Conservation (phyloP, 2,797 vertebrate genomes). For the Bufotes viridis region DNA sequence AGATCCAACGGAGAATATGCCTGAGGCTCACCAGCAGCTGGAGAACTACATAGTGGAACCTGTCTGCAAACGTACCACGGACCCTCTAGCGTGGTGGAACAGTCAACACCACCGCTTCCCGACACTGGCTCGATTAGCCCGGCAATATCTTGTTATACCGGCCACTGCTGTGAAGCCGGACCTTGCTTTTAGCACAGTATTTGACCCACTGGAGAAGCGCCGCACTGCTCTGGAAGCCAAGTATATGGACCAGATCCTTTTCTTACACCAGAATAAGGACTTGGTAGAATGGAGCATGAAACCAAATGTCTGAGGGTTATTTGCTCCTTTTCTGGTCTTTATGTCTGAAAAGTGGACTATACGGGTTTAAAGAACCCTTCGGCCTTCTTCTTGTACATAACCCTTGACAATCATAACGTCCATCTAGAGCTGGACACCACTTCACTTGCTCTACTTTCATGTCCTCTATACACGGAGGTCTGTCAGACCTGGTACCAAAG, state of each 20-base stretch:
- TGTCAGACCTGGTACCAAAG: neutral
- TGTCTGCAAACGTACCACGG: slow-evolving; percentile 71
- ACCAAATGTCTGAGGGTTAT: neutral
- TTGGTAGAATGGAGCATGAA: slow-evolving; percentile 63
- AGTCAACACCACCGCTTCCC: slow-evolving; percentile 74
- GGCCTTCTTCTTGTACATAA: neutral
- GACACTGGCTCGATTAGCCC: slow-evolving; percentile 69
- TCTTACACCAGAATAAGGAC: slow-evolving; percentile 75
- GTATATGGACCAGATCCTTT: slow-evolving; percentile 72
- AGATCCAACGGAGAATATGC: slow-evolving; percentile 74
- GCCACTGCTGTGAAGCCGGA: slow-evolving; percentile 68
- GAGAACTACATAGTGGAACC: slow-evolving; percentile 77
- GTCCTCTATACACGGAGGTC: neutral
- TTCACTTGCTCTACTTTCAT: no score
- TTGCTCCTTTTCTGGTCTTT: neutral
- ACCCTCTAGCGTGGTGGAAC: slow-evolving; percentile 76
- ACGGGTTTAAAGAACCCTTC: neutral
- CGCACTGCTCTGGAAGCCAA: slow-evolving; percentile 69
- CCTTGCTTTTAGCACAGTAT: slow-evolving; percentile 66
- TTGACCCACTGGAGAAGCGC: slow-evolving; percentile 65
- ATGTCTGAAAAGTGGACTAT: neutral
- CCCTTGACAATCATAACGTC: neutral
- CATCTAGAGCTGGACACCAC: neutral
- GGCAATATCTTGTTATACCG: slow-evolving; percentile 72
- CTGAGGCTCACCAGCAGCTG: slow-evolving; percentile 75